Evolutionary conservation across 2,888 invertebrate genomes (phyloP), one percentile per base, ranked within the genome.

Genomic region (Metacarcinus magister): DNA sequence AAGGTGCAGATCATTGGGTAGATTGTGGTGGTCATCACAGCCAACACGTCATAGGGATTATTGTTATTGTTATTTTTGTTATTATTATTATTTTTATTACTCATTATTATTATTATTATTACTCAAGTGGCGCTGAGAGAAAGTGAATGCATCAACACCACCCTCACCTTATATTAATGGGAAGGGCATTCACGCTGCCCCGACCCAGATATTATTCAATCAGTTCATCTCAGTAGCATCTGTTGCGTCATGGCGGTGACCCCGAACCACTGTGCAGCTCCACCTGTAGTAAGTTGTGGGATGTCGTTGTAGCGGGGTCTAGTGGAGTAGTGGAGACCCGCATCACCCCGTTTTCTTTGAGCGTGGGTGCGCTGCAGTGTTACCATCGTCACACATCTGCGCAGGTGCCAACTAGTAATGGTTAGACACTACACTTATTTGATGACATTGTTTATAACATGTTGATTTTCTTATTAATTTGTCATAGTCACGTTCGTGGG

Each of bases 271-370:
- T n/a, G 75, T 39, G 13, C 16, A 32, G 4, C 16, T 32, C 5
- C 32, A 48, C 28, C 23, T 54, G 54, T 92, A 48, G 92, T 92
- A 28, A 92, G 39, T 5, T 28, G 87, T 39, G 2, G 32, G 87
- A 39, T 39, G 39, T 93, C 43, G 43, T n/a, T 75, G 43, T 94
- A 94, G 32, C 89, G 94, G 89, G 94, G 94, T 94, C n/a, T 4
- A 75, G 67, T 19, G 75, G 39, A 23, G 92, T 10, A 75, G 75
- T 10, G 82, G 28, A 28, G 44, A 43, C 95, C 95, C 92, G 95
- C 95, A 95, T 95, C 95, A 75, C 92, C 92, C 90, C 95, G 95
- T 95, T 95, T 95, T 95, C 95, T 95, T 46, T 95, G 95, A 43
- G 91, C 75, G 82, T 16, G 44, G 44, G 28, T 54, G 93, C 75